These are phyloP conservation scores for Lethenteron camtschaticum DNA, from an alignment of 2,113 vertebrate genomes.

Conservation along the genomic window DNA sequence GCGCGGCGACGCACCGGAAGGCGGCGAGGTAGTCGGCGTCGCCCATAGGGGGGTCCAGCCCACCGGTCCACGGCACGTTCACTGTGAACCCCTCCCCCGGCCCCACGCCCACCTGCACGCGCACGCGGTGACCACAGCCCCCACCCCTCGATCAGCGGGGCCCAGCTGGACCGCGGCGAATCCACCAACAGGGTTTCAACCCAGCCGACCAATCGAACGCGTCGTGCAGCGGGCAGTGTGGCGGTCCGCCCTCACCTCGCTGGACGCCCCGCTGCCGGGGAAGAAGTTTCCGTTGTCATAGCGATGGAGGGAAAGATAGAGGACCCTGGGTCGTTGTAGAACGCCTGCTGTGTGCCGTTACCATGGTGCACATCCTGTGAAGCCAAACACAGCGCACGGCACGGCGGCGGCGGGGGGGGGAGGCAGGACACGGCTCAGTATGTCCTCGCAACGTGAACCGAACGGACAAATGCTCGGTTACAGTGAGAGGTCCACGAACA, in stretches of 20 bases:
- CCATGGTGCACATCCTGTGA: slow-evolving; percentile 3
- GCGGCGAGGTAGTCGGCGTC: slow-evolving; percentile 38
- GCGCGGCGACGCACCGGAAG: slow-evolving; percentile 28
- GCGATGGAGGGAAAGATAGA: not conserved
- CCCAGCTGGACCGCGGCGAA: too few relatives aligned
- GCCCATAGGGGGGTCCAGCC: slow-evolving; percentile 36
- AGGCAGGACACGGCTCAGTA: too few relatives aligned
- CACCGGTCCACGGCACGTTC: slow-evolving; percentile 56
- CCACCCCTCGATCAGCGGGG: too few relatives aligned
- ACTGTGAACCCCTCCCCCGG: slow-evolving; percentile 31
- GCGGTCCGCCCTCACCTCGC: not conserved
- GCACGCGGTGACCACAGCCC: not conserved
- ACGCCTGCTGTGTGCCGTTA: slow-evolving; percentile 4
- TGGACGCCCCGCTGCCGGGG: not conserved
- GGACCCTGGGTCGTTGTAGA: not conserved
- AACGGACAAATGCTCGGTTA: too few relatives aligned
- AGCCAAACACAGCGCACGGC: not conserved
- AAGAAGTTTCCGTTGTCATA: slow-evolving; percentile 2
- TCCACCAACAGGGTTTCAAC: too few relatives aligned
- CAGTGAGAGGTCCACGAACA: too few relatives aligned
- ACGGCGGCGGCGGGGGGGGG: too few relatives aligned
- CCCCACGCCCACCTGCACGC: slow-evolving; percentile 25
- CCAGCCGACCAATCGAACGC: too few relatives aligned
- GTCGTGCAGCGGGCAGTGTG: not conserved
- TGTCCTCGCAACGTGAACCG: too few relatives aligned